A percentile compares a stretch with the other conserved stretches of the same genome.
Evolutionary conservation across 2,797 vertebrate genomes (phyloP).

Genomic region (Gallinago stenura): DNA sequence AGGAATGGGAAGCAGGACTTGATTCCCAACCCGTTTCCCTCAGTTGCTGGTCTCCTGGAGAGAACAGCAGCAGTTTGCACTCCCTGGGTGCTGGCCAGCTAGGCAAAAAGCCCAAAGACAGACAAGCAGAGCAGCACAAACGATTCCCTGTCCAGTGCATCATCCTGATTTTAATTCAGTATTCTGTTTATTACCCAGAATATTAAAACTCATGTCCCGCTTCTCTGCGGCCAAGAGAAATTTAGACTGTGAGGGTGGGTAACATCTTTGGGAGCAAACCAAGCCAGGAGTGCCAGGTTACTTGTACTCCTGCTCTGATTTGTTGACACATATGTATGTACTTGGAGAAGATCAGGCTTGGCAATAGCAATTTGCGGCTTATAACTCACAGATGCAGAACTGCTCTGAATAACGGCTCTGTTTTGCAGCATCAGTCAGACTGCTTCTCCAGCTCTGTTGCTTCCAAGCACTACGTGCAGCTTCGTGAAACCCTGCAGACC

Average conservation of each 20-base stretch:
- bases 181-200: background rate
- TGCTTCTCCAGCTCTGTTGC: background rate
- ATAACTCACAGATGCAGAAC: background rate
- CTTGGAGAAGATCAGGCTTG: background rate
- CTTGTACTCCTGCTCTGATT: background rate
- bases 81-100: background rate
- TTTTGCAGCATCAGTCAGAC: background rate
- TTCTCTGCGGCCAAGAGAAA: background rate
- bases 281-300: background rate
- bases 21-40: background rate
- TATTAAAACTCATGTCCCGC: background rate
- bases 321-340: background rate
- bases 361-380: background rate
- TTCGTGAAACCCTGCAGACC: background rate
- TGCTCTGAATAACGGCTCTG: background rate
- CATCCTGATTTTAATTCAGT: background rate
- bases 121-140: background rate
- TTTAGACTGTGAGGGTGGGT: background rate
- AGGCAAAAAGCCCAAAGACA: slow-evolving; percentile 26
- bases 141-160: background rate
- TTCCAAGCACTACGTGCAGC: background rate
- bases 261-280: background rate
- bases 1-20: background rate
- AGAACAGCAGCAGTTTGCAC: background rate
- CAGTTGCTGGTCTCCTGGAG: background rate